Evolutionary conservation across 2,113 vertebrate genomes (phyloP).

Genomic region (human): GRCh38 chr14:105053501-105054000

Average conservation of each 20-base stretch:
- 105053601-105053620: background rate
- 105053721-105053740: too few species aligned
- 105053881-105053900: background rate
- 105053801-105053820: background rate
- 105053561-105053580: background rate
- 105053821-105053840: background rate
- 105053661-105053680: background rate
- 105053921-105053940: background rate
- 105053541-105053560: too few species aligned
- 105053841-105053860: background rate
- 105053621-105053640: background rate
- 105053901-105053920: background rate
- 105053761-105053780: accelerated
- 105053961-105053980: background rate
- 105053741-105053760: background rate
- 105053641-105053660: background rate
- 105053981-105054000: background rate
- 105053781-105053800: background rate
- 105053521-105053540: accelerated
- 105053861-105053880: background rate
- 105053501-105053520: accelerated
- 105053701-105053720: too few species aligned
- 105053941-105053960: background rate
- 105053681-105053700: background rate
- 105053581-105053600: background rate